These are phyloP conservation scores for Ariopsis seemanni DNA, from an alignment of 2,113 vertebrate genomes.

Conservation along the genomic window DNA sequence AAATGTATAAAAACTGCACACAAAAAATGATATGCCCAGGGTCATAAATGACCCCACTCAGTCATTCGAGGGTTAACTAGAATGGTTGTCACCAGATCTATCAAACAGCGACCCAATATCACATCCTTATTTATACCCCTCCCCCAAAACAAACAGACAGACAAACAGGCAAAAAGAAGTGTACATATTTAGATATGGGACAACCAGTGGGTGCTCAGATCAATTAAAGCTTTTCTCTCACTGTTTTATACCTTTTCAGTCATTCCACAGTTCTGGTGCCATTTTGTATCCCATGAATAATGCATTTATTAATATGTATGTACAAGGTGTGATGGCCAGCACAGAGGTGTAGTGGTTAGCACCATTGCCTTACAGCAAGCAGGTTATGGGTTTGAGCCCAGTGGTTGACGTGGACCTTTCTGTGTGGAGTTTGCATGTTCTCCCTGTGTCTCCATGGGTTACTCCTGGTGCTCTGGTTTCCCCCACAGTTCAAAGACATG, in stretches of 20 bases:
- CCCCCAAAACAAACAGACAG: neutral
- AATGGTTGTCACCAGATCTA: neutral
- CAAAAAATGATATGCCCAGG: too few species aligned
- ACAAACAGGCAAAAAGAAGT: neutral
- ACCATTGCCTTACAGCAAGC: too few species aligned
- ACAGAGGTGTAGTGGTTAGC: too few species aligned
- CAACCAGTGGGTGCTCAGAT: neutral
- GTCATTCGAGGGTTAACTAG: neutral
- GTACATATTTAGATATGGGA: neutral
- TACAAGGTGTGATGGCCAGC: too few species aligned
- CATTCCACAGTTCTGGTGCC: neutral
- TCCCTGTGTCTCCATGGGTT: too few species aligned
- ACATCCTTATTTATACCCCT: neutral
- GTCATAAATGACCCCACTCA: too few species aligned
- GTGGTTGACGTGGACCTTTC: too few species aligned
- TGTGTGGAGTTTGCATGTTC: too few species aligned
- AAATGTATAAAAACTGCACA: too few species aligned
- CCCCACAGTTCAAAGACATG: too few species aligned
- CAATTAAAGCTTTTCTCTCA: neutral
- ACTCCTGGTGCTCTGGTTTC: too few species aligned
- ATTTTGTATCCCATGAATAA: neutral
- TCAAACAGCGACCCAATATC: neutral
- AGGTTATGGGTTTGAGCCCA: too few species aligned
- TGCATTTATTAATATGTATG: neutral
- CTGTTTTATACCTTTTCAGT: neutral